Percentiles rank a stretch among this genome's conserved stretches.
Evolutionary conservation across 2,797 vertebrate species (phyloP).

Genomic region (Phoebastria nigripes): DNA sequence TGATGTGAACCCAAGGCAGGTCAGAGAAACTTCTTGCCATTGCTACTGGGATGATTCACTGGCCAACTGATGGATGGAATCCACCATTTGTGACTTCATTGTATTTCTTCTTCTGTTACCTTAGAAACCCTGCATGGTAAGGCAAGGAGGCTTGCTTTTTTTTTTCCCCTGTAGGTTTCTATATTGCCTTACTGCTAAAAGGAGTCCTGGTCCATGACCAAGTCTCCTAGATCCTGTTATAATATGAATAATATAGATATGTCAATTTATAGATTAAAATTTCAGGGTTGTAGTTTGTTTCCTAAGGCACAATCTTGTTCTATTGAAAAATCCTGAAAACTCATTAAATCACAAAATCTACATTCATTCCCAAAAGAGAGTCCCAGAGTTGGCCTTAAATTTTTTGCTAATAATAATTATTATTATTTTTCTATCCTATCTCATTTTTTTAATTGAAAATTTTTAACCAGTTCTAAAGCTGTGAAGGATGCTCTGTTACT

Average conservation of each 20-base stretch:
- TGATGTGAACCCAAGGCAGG: background rate
- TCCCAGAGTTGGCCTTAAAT: background rate
- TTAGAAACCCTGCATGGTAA: background rate
- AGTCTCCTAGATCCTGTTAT: background rate
- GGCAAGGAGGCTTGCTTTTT: background rate
- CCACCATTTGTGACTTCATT: background rate
- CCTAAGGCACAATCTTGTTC: background rate
- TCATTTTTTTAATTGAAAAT: background rate
- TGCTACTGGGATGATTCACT: background rate
- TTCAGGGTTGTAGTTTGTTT: background rate
- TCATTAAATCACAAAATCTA: background rate
- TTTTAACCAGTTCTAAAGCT: background rate
- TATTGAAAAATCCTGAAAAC: background rate
- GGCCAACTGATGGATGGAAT: background rate
- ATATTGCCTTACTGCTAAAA: background rate
- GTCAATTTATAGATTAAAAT: background rate
- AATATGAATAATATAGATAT: background rate
- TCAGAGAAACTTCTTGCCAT: background rate
- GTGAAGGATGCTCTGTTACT: background rate
- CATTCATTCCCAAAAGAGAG: background rate
- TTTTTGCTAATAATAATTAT: background rate
- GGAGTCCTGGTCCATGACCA: background rate
- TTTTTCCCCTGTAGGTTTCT: background rate
- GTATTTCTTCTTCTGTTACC: background rate
- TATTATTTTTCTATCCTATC: background rate